Percentiles rank a stretch among this genome's conserved stretches.
phyloP scores from a whole-genome alignment of 2,797 vertebrate species.

The Typhlichthys subterraneus region DNA sequence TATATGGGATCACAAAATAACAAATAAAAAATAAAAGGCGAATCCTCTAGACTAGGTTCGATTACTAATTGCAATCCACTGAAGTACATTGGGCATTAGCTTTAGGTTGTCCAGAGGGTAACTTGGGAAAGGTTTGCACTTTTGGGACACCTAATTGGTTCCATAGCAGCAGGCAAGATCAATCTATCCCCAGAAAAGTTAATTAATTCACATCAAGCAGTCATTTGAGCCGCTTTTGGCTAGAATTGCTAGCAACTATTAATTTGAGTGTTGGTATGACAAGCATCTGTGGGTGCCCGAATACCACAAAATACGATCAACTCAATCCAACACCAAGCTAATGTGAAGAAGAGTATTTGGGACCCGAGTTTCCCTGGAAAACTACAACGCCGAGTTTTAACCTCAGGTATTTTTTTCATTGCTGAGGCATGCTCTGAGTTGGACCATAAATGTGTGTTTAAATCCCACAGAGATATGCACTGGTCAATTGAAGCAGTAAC shows the following conservation, averaged over 20 bases:
- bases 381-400: not conserved
- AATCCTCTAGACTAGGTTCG: constrained; percentile 45
- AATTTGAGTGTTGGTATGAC: not conserved
- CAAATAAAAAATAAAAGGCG: constrained; percentile 23
- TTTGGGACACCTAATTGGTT: constrained; percentile 65
- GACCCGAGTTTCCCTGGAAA: not conserved
- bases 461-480: constrained; percentile 27
- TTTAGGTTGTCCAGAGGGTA: constrained; percentile 34
- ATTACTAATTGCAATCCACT: constrained; percentile 60
- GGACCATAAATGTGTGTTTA: constrained; percentile 15
- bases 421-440: not conserved
- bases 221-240: constrained; percentile 32
- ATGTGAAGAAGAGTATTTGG: constrained; percentile 15
- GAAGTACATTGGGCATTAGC: constrained; percentile 36
- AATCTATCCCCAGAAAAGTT: constrained; percentile 58
- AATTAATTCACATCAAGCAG: constrained; percentile 40
- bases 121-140: constrained; percentile 29
- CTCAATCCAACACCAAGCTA: constrained; percentile 3
- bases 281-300: not conserved
- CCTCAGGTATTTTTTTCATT: constrained; percentile 7
- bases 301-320: constrained; percentile 10
- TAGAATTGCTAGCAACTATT: too few relatives aligned
- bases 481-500: constrained; percentile 43
- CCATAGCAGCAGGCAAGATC: constrained; percentile 42
- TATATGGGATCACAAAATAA: constrained; percentile 1